Percentiles rank a stretch among this genome's conserved stretches.
phyloP scores from a whole-genome alignment of 2,797 vertebrate species.

The Myotis myotis region DNA sequence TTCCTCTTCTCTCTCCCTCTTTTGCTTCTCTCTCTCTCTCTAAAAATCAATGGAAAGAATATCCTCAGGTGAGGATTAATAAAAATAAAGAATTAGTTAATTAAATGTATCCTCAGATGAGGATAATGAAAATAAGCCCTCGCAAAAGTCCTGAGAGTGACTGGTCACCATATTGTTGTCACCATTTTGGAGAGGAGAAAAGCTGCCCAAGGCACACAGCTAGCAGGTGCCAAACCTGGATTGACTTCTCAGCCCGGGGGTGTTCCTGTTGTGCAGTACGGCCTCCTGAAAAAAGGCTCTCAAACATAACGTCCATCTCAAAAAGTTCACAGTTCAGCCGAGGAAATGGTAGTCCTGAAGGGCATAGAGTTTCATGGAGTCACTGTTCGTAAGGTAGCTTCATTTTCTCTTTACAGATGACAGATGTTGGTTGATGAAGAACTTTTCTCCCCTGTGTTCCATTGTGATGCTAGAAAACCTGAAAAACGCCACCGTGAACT shows the following conservation, averaged over 20 bases:
- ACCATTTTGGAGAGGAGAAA: background rate
- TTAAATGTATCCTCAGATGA: no score
- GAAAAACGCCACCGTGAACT: conserved; percentile 89
- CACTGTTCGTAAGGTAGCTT: background rate
- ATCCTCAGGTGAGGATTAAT: background rate
- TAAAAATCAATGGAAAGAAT: background rate
- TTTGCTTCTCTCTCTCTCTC: no score
- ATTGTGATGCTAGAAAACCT: conserved; percentile 90
- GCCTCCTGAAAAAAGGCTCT: background rate
- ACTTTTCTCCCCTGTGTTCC: conserved; percentile 83
- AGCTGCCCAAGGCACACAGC: background rate
- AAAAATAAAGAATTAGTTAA: no score
- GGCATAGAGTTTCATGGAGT: background rate
- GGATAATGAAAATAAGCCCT: background rate
- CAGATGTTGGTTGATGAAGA: conserved; percentile 83
- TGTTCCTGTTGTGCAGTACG: fast-evolving
- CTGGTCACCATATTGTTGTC: background rate
- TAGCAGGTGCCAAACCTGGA: background rate
- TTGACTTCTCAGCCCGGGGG: background rate
- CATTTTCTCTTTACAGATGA: conserved; percentile 82
- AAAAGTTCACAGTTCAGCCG: background rate
- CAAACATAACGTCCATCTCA: background rate
- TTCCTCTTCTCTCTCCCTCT: background rate
- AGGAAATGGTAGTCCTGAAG: background rate
- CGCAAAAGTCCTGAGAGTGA: background rate